phyloP scores from a whole-genome alignment of 2,888 invertebrate genomes.

The Tachina lurida region DNA sequence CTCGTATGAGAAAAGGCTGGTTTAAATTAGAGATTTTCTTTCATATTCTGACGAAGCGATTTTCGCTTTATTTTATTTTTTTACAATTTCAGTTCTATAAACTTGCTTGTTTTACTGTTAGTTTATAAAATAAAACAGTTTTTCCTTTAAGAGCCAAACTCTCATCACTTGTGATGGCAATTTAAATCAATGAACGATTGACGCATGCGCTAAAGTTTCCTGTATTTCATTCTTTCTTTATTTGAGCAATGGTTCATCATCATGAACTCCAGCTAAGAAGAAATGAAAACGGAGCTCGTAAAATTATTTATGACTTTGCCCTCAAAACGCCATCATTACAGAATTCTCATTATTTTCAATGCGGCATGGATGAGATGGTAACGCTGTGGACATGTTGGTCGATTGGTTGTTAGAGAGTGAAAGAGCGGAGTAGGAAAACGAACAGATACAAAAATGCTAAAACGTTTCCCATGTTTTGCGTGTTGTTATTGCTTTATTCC shows the following conservation, averaged over 20 bases:
- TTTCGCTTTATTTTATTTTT: background rate
- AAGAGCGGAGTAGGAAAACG: slow-evolving; percentile 12
- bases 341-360: slow-evolving; percentile 56
- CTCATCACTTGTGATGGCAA: slow-evolving; percentile 49
- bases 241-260: slow-evolving; percentile 14
- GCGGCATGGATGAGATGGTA: slow-evolving; percentile 56
- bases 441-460: slow-evolving; percentile 65
- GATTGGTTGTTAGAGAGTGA: background rate
- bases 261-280: slow-evolving; percentile 40
- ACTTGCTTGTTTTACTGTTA: slow-evolving; percentile 15
- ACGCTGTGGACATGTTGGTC: slow-evolving; percentile 17
- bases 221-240: background rate
- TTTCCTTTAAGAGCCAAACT: slow-evolving; percentile 9
- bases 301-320: slow-evolving; percentile 68
- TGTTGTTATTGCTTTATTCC: slow-evolving; percentile 50
- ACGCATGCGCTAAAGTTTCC: slow-evolving; percentile 51
- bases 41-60: background rate
- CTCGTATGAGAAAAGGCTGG: too few relatives aligned
- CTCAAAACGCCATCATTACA: slow-evolving; percentile 64
- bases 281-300: slow-evolving; percentile 40
- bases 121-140: slow-evolving; percentile 36
- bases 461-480: slow-evolving; percentile 64
- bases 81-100: slow-evolving; percentile 4
- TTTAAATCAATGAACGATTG: slow-evolving; percentile 67
- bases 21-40: too few relatives aligned